phyloP scores from a whole-genome alignment of 2,888 invertebrate species.

The Blera fallax region DNA sequence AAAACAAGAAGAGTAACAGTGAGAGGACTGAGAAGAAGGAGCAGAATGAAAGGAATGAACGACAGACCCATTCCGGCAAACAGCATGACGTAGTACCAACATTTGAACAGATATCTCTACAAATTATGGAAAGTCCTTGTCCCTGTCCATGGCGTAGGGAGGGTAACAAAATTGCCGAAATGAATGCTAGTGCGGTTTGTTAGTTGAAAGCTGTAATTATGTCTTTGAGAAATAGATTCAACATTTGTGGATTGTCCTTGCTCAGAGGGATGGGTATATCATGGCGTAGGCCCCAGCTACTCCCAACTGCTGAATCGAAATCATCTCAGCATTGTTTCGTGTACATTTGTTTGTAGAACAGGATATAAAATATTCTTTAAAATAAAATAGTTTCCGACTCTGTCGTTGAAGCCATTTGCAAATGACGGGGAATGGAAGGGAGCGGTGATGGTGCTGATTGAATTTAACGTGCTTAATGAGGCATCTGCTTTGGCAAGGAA shows the following conservation, averaged over 20 bases:
- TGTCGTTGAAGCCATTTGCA: no score
- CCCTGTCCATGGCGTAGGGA: slow-evolving; percentile 1
- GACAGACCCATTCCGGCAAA: slow-evolving; percentile 13
- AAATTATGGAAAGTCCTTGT: slow-evolving; percentile 20
- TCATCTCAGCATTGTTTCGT: background rate
- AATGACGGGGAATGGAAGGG: no score
- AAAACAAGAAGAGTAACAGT: background rate
- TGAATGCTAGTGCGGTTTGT: slow-evolving; percentile 47
- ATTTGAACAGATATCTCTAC: slow-evolving; percentile 20
- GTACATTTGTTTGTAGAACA: background rate
- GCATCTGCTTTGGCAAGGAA: no score
- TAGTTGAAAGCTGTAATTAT: slow-evolving; percentile 57
- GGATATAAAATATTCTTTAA: background rate
- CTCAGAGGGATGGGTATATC: background rate
- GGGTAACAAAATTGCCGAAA: slow-evolving; percentile 24
- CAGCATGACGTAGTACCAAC: background rate
- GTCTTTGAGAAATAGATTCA: slow-evolving; percentile 36
- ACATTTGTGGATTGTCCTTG: slow-evolving; percentile 4
- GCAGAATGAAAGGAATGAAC: background rate
- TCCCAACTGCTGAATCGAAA: background rate
- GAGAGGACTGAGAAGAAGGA: background rate
- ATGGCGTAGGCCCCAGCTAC: no score
- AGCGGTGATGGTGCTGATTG: no score
- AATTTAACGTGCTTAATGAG: no score
- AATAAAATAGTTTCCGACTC: background rate